Base-by-base conservation (phyloP, 92 coral and sea anemone genomes). In the Palythoa heliodiscus region DNA sequence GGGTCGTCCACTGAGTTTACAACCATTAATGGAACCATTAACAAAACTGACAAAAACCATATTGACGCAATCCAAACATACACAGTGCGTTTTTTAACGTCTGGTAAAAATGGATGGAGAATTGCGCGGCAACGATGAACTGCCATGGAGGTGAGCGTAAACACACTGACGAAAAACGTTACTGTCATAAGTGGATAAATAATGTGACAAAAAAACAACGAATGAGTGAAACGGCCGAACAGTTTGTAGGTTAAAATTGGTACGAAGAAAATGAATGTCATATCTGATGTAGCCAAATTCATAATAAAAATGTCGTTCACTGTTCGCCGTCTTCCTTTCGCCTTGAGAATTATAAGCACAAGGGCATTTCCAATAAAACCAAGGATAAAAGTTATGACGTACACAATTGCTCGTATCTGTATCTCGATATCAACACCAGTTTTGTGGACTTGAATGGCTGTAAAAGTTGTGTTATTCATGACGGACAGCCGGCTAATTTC, bases 51-150 rank as follows among this genome's bases (percentile, higher is more conserved):
- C 23, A 90, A 17, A 4, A 90, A 38, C 98, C 98, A 94, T 78
- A 94, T 71, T 10, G 82, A 3, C 1, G 61, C 78, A 11, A 94
- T 86, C 90, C 95, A 82, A 20, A 94, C 9, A 52, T 92, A 39
- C 11, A 94, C 98, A 13, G 89, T 81, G 29, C 85, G 85, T 23
- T 86, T 91, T 35, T 92, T 86, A 48, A 94, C 89, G 15, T 94
- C 95, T 22, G 93, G 95, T 74, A 90, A 67, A 63, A 94, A 92
- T 38, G 98, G 98, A 75, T 94, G 89, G 23, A 94, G 37, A 54
- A 94, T 94, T 66, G 93, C 98, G 68, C 91, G 95, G 77, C 98
- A 94, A 16, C 98, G 92, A 73, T 94, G 92, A n/a, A 94, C 91
- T 25, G 98, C 93, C 98, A 94, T 94, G 29, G 95, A 86, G 4